These are phyloP conservation scores for Trematomus bernacchii DNA, from an alignment of 2,797 vertebrate genomes.

Conservation along the genomic window DNA sequence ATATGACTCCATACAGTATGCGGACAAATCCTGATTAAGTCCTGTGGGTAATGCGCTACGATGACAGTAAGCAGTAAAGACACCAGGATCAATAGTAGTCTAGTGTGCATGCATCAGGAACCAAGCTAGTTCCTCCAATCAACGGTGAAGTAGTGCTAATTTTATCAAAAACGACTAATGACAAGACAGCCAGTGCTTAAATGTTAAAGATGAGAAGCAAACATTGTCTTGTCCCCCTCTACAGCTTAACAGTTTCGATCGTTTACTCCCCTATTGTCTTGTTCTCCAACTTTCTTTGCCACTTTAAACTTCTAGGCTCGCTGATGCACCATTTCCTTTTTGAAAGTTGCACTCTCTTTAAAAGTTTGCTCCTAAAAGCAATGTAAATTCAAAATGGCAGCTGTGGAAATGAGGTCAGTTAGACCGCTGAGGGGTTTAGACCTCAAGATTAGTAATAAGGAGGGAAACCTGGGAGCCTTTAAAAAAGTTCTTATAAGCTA, in stretches of 20 bases:
- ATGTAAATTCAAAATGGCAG: slow-evolving; percentile 13
- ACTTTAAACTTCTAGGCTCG: background rate
- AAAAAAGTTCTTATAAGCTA: slow-evolving; percentile 14
- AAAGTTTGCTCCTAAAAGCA: background rate
- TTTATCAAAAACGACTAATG: background rate
- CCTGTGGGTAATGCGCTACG: no score
- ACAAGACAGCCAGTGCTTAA: background rate
- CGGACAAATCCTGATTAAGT: background rate
- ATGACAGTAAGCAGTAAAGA: no score
- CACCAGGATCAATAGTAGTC: no score
- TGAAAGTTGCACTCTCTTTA: background rate
- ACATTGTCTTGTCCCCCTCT: background rate
- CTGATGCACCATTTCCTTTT: background rate
- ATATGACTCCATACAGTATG: background rate
- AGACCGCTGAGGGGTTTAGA: background rate
- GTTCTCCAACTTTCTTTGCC: background rate
- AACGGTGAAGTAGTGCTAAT: background rate
- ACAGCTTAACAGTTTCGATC: background rate
- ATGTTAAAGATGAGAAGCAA: background rate
- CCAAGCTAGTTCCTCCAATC: no score
- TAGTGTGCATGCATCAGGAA: no score
- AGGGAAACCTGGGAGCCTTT: slow-evolving; percentile 15
- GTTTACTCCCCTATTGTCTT: background rate
- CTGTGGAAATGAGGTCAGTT: slow-evolving; percentile 17
- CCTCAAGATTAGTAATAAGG: background rate